Conservation (phyloP, 2,888 invertebrate genomes). For the Calameuta idolon region DNA sequence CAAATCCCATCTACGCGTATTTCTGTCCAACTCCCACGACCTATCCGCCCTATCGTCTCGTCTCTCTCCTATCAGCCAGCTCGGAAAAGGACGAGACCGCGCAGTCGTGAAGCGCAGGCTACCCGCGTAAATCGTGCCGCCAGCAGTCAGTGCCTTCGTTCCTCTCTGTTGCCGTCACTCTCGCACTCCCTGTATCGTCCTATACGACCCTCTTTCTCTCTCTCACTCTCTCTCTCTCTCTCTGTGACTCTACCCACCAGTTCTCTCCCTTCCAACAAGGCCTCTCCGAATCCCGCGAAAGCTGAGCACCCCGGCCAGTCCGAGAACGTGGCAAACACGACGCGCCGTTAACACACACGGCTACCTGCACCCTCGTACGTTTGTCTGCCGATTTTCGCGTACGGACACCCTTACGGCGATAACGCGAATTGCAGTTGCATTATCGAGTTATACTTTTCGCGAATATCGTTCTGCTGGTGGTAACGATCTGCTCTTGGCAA, state of each 20-base stretch:
- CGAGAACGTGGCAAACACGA: conserved; percentile 60
- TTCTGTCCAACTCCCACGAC: too few relatives aligned
- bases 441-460: too few relatives aligned
- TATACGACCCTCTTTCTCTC: background rate
- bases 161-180: conserved; percentile 17
- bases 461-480: too few relatives aligned
- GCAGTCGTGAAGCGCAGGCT: conserved; percentile 45
- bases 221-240: too few relatives aligned
- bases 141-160: conserved; percentile 23
- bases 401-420: too few relatives aligned
- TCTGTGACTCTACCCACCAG: too few relatives aligned
- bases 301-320: conserved; percentile 63
- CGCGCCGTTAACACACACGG: conserved; percentile 28
- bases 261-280: too few relatives aligned
- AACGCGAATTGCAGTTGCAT: too few relatives aligned
- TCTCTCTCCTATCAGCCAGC: background rate
- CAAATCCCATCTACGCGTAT: too few relatives aligned
- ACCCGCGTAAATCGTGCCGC: conserved; percentile 52
- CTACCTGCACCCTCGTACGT: too few relatives aligned
- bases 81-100: conserved; percentile 17
- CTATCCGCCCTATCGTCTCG: background rate
- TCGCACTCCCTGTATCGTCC: background rate
- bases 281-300: conserved; percentile 44
- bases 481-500: too few relatives aligned
- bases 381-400: too few relatives aligned